Conservation (phyloP, 1,140 invertebrate genomes). For the Trachymyrmex septentrionalis region DNA sequence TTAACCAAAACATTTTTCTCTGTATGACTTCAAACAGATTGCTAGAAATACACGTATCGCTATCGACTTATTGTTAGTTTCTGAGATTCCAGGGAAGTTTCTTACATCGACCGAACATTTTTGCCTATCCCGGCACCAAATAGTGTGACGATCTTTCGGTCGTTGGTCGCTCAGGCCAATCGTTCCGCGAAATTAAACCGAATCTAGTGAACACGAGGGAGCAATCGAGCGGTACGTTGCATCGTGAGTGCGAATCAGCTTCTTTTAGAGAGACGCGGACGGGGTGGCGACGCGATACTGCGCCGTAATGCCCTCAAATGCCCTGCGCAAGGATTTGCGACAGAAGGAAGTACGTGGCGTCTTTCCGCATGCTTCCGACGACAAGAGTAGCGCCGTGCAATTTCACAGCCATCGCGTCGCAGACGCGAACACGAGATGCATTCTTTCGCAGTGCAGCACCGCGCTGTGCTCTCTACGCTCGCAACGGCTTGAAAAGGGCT, state of each 20-base stretch:
- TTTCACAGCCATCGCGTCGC: constrained; percentile 76
- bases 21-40: neutral
- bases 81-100: neutral
- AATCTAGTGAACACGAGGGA: constrained; percentile 3
- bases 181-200: constrained; percentile 66
- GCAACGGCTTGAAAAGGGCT: constrained; percentile 35
- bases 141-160: neutral
- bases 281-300: constrained; percentile 33
- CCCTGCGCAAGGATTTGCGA: constrained; percentile 31
- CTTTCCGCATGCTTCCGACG: constrained; percentile 27
- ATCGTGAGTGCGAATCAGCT: constrained; percentile 25
- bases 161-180: constrained; percentile 11
- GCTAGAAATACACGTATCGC: neutral
- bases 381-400: constrained; percentile 72
- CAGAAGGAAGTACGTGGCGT: constrained; percentile 52
- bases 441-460: constrained; percentile 60
- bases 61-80: neutral
- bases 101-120: neutral
- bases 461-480: constrained; percentile 1
- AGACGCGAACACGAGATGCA: constrained; percentile 68
- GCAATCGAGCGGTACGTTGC: constrained; percentile 49
- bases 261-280: neutral
- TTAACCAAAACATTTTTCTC: too few relatives aligned
- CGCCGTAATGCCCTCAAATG: constrained; percentile 3
- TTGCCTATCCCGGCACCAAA: neutral